Percentiles rank a stretch among this genome's conserved stretches.
These are phyloP conservation scores for Rhea americana DNA, from an alignment of 2,113 vertebrate genomes.

Conservation along the genomic window DNA sequence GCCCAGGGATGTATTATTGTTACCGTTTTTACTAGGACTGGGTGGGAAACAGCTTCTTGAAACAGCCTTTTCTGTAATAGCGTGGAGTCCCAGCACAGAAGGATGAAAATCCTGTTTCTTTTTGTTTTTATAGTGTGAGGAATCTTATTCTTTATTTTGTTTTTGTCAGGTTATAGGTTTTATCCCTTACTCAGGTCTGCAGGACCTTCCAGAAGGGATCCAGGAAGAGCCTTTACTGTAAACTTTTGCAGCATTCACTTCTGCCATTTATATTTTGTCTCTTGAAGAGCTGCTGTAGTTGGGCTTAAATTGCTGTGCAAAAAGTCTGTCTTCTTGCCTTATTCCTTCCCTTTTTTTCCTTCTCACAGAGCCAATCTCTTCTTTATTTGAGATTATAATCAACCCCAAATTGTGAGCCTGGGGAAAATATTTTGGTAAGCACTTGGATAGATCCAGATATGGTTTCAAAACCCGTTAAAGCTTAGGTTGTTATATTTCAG, in stretches of 20 bases:
- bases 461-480: background rate
- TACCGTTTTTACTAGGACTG: background rate
- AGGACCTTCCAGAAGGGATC: background rate
- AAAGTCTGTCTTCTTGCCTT: background rate
- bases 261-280: background rate
- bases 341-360: background rate
- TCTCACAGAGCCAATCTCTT: background rate
- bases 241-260: background rate
- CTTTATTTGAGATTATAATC: background rate
- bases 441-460: background rate
- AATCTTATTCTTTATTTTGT: background rate
- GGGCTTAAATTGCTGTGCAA: background rate
- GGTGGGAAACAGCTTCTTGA: background rate
- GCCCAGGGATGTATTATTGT: background rate
- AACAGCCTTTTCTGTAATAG: background rate
- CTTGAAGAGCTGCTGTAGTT: background rate
- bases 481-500: background rate
- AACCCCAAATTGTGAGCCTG: fast-evolving
- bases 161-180: background rate
- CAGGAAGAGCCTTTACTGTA: background rate
- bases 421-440: background rate
- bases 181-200: background rate
- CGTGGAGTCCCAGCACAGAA: background rate
- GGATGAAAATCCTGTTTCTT: background rate
- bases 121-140: background rate